These are phyloP conservation scores for Acipenser ruthenus DNA, from an alignment of 2,797 vertebrate species.

Conservation along the genomic window DNA sequence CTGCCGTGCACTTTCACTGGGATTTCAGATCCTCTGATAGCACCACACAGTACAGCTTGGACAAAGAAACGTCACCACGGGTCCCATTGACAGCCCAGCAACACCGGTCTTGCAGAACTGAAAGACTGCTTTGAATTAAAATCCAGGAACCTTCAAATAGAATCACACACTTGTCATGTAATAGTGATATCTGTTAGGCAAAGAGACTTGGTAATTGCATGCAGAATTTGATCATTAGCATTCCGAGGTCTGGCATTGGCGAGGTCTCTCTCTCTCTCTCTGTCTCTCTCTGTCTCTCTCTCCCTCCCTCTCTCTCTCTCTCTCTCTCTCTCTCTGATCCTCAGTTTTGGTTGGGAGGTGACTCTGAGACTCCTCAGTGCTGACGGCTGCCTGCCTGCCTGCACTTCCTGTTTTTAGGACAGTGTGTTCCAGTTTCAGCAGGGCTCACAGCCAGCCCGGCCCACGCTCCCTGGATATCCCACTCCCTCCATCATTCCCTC, in stretches of 20 bases:
- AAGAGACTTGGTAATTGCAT: background rate
- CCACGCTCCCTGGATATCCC: conserved; percentile 24
- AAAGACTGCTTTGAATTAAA: no score
- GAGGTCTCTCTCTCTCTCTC: conserved; percentile 24
- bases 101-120: conserved; percentile 16
- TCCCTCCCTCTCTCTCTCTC: background rate
- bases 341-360: conserved; percentile 7
- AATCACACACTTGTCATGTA: no score
- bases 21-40: conserved; percentile 2
- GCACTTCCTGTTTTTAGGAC: background rate
- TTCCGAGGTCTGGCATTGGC: conserved; percentile 5
- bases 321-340: conserved; percentile 47
- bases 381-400: background rate
- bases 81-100: conserved; percentile 24
- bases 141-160: no score
- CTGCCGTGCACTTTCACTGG: conserved; percentile 13
- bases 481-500: conserved; percentile 12
- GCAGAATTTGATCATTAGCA: background rate
- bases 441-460: conserved; percentile 21
- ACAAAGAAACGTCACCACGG: background rate
- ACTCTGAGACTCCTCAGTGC: background rate
- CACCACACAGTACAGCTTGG: no score
- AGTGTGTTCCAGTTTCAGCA: background rate
- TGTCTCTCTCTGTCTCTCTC: background rate
- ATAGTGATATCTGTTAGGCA: no score